Base-by-base conservation (phyloP, 2,888 invertebrate species). In the Anagyrus pseudococci region DNA sequence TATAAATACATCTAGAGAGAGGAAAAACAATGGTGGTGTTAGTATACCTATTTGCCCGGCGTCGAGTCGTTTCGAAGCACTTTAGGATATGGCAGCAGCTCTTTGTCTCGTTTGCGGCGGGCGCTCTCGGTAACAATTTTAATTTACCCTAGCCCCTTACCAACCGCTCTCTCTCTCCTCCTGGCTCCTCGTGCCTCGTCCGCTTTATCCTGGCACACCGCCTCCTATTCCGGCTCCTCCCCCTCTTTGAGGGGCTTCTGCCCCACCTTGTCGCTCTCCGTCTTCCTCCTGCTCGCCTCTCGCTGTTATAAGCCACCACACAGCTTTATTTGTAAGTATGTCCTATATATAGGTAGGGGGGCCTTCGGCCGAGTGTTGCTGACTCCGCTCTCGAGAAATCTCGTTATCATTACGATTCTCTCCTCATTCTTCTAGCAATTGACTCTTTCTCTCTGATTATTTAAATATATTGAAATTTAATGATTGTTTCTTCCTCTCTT, bases 21-120 rank as follows among this genome's bases (percentile, higher is more conserved):
- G 71, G 72, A 74, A 75, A 75, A 75, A 75, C 75, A 75, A 74
- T 75, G 71, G 69, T 69, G 69, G 66, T 69, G 72, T 72, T 70
- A 69, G 26, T n/a, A 10, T 17, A 8, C 69, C 71, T 77, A 75
- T 76, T 77, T 75, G 76, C 73, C 68, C 73, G 74, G 72, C 73
- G 23, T 13, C 23, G 22, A 72, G 75, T 77, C 77, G 76, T 77
- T 76, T 76, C 72, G 72, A 68, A 69, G 69, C 71, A 59, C 62
- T 59, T 66, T 59, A 41, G 15, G 25, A n/a, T n/a, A n/a, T n/a
- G n/a, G n/a, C n/a, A n/a, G n/a, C n/a, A n/a, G 37, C 66, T 63
- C 63, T 63, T 58, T 63, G 52, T 58, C 67, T 61, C 67, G 64
- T 62, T 62, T 64, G 62, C 58, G 64, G 64, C 55, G 62, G 53